These are phyloP conservation scores for Euspilapteryx auroguttella DNA, from an alignment of 2,888 invertebrate genomes.

Conservation along the genomic window DNA sequence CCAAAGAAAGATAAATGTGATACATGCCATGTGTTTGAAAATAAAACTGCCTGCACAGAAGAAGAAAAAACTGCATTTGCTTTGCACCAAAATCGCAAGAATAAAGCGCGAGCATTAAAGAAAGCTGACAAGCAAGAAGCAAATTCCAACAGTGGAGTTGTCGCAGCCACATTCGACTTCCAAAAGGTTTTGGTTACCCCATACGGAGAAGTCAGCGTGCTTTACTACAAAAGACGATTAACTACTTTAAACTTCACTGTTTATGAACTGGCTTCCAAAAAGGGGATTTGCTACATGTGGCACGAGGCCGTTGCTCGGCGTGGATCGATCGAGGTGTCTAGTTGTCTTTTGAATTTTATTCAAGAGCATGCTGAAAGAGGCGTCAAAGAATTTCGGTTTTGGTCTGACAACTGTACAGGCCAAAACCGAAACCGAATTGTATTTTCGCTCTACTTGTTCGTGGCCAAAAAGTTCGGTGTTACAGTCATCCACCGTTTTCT, in stretches of 20 bases:
- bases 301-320: neutral
- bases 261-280: neutral
- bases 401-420: neutral
- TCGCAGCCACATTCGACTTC: constrained; percentile 9
- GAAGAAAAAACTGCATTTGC: constrained; percentile 3
- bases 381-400: neutral
- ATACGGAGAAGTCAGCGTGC: constrained; percentile 8
- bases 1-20: constrained; percentile 10
- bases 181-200: constrained; percentile 10
- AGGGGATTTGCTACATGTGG: neutral
- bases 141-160: constrained; percentile 4
- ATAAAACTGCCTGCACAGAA: constrained; percentile 3
- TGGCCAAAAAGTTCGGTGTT: constrained; percentile 9
- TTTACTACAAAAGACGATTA: neutral
- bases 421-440: neutral
- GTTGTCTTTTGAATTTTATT: neutral
- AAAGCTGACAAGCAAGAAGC: constrained; percentile 6
- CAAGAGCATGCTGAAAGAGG: neutral
- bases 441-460: neutral
- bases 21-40: constrained; percentile 6
- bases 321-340: neutral
- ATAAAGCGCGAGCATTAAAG: neutral
- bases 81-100: constrained; percentile 1
- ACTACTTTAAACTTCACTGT: neutral
- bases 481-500: constrained; percentile 13